Evolutionary conservation across 2,113 vertebrate genomes (phyloP).

Genomic region (Taxidea taxus): DNA sequence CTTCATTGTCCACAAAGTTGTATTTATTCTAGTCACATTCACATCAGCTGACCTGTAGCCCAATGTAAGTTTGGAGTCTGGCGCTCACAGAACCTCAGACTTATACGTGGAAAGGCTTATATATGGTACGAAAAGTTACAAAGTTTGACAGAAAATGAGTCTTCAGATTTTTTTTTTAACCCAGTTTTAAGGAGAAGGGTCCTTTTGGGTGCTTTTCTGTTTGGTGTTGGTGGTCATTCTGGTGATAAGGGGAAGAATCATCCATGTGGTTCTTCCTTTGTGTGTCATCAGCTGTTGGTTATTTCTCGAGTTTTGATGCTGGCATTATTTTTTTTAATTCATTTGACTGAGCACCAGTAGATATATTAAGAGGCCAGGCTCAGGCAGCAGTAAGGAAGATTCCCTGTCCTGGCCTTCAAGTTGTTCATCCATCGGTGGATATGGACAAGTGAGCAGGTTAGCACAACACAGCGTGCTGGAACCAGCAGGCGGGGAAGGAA

Average conservation of each 20-base stretch:
- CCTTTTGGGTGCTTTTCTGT: neutral
- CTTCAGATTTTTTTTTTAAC: neutral
- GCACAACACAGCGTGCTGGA: accelerated
- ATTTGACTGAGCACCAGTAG: neutral
- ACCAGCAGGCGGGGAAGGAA: neutral
- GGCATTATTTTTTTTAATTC: neutral
- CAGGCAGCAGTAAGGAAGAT: neutral
- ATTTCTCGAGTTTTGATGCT: neutral
- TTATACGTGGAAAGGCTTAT: neutral
- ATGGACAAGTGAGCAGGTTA: neutral
- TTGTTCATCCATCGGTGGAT: neutral
- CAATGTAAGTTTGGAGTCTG: neutral
- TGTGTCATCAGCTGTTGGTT: neutral
- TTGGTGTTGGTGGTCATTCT: neutral
- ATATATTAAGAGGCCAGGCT: neutral
- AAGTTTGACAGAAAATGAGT: neutral
- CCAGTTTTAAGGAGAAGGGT: neutral
- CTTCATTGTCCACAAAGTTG: neutral
- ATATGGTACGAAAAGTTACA: neutral
- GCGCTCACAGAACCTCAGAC: neutral
- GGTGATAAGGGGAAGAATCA: neutral
- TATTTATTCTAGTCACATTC: neutral
- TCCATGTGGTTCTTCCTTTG: neutral
- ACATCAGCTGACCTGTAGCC: neutral
- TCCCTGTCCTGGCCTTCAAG: neutral